Evolutionary conservation across 1,140 invertebrate species (phyloP), one percentile per base, ranked within the genome.

Genomic region (Calliphora vicina): DNA sequence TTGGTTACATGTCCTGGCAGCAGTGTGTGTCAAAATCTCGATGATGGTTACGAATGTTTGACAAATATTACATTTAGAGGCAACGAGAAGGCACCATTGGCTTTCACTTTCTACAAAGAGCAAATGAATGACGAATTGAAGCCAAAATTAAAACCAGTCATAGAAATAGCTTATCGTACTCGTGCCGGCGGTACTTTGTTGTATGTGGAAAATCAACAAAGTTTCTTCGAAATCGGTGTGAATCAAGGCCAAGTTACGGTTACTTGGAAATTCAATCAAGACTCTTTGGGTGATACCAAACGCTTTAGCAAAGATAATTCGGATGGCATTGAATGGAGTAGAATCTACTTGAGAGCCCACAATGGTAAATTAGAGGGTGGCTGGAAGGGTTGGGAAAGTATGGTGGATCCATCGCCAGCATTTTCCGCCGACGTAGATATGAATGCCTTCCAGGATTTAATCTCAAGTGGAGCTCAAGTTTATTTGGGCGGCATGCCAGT

Each of bases 21-120:
- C 80, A 95, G 96, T 12, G 93, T 93, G 45, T 99, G 98, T 89
- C 92, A 94, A 72, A 99, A 99, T 92, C 92, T 99, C 8, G 94
- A 96, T 83, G 94, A 95, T 85, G 98, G 98, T 23, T 91, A 88
- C 78, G 90, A 91, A 45, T 99, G 98, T 89, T 92, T 97, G n/a
- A 94, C 96, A 0, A 97, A 97, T 88, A 94, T 94, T 9, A 97
- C 97, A 9, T 97, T 98, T 86, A 94, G 87, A 1, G 90, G 89
- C 5, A 87, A 97, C 89, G 96, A 97, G 23, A 91, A 91, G 17
- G 91, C 92, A 61, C 93, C 93, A 0, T 92, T 93, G 35, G 85
- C 88, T 2, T 91, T 89, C 81, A 85, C 86, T 20, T 90, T 88
- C 82, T 88, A 85, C 61, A 86, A 86, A 23, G 88, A 89, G 20